These are phyloP conservation scores for Salvator merianae DNA, from an alignment of 2,113 vertebrate species.

Conservation along the genomic window DNA sequence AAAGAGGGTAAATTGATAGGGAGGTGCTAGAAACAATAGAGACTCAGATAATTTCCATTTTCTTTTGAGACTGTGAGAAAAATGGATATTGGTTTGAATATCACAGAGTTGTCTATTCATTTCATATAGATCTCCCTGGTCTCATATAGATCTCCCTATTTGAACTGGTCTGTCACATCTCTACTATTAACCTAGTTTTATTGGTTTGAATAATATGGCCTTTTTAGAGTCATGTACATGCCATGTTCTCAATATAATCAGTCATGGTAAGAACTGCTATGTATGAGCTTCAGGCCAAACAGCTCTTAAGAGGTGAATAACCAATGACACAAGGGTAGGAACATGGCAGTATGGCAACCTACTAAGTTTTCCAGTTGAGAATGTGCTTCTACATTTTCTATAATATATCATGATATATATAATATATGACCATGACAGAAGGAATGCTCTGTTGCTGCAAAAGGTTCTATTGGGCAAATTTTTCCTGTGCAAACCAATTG, in stretches of 20 bases:
- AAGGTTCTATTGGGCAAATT: not conserved
- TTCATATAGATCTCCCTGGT: not conserved
- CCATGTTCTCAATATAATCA: too few species aligned
- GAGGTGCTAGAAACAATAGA: slow-evolving; percentile 24
- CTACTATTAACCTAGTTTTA: too few species aligned
- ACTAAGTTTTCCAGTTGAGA: not conserved
- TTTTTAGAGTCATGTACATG: too few species aligned
- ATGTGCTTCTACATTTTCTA: not conserved
- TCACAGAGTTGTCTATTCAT: not conserved
- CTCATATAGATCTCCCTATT: too few species aligned
- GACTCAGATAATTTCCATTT: not conserved
- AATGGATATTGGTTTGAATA: not conserved
- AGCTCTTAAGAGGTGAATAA: not conserved
- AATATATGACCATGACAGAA: not conserved
- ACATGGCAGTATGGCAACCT: not conserved
- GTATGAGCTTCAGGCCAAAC: too few species aligned
- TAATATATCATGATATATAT: not conserved
- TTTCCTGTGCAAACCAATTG: not conserved
- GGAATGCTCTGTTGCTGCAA: not conserved
- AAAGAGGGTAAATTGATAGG: not conserved
- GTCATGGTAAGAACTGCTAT: too few species aligned
- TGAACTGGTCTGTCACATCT: too few species aligned
- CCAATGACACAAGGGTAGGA: not conserved
- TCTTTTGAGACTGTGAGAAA: not conserved
- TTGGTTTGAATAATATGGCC: too few species aligned